Evolutionary conservation across 2,113 vertebrate genomes (phyloP), one percentile per base, ranked within the genome.

Genomic region (Motacilla tschutschensis): DNA sequence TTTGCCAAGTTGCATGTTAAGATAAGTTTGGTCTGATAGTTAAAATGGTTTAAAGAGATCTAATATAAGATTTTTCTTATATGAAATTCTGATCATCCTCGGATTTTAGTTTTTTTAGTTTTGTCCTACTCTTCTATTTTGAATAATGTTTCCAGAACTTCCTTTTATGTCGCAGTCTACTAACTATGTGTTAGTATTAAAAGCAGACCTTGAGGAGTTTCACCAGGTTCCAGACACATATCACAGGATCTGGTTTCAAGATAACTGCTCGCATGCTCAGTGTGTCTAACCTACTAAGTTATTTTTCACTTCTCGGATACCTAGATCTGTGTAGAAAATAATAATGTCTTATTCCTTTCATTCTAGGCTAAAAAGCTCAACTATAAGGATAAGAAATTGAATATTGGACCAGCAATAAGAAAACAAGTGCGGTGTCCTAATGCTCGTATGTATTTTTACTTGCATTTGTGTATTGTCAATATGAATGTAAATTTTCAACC

Each of bases 351-450:
- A 6, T 91, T 90, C 78, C 74, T 75, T 94, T 82, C 90, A 70
- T 95, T 96, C 75, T 95, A 99, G 98, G 96, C 93, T 79, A 97
- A 96, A 79, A 97, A 96, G 58, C 90, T 99, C 87, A 96, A 87
- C 89, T 98, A 98, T 85, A 98, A 97, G 79, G 97, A 97, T 93
- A 98, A 97, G 96, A 98, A 96, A 93, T 90, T 98, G 92, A 98
- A 96, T 94, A 97, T 99, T 84, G 98, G 97, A 78, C 98, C 97
- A 79, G 98, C 98, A 67, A 90, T 98, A 94, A 97, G 96, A 93
- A 99, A 97, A 87, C 97, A 97, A 93, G 71, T 95, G 85, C 95
- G 96, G 64, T 90, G 94, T 79, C 93, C 96, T 66, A 73, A 53
- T 47, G 46, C 67, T 83, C 87, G 98, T 98, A 97, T 90, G 97